Base-by-base conservation (phyloP, 1,140 invertebrate genomes). In the Penaeus vannamei region DNA sequence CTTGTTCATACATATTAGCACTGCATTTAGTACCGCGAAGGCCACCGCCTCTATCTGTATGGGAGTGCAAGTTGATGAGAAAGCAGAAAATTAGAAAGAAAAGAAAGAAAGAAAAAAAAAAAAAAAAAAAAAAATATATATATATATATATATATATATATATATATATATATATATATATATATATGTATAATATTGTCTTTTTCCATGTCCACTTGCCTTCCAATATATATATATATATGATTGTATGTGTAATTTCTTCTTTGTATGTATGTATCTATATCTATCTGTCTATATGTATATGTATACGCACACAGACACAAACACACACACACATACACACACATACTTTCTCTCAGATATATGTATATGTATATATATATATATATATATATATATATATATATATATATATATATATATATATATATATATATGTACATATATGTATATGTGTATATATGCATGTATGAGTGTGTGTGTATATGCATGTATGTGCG, bases 291-390 rank as follows among this genome's bases (percentile, higher is more conserved):
- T 72, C 20, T 72, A 72, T 72, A n/a, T 72, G n/a, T 72, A 72
- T 72, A 72, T 72, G n/a, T 72, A 72, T 72, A 72, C n/a, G 8
- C n/a, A 72, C n/a, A 72, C n/a, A 72, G 20, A 72, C n/a, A 3
- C n/a, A 72, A 5, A 17, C 8, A 72, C n/a, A 72, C n/a, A 72
- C n/a, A 72, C n/a, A n/a, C n/a, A 72, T 72, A 3, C 4, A 72
- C n/a, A 19, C n/a, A 72, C n/a, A 3, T 23, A 72, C n/a, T n/a
- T n/a, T n/a, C n/a, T n/a, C 5, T 72, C 14, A n/a, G 29, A 72
- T 72, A 72, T 72, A 26, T 72, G 29, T 72, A 72, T 72, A 72
- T 72, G 29, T 72, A 72, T 72, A 26, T 72, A 72, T 72, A 26
- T 72, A 72, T 72, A 72, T 72, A 72, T 72, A 72, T 72, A 26